Evolutionary conservation across 2,888 invertebrate species (phyloP), one percentile per base, ranked within the genome.

Genomic region (Harpalus rufipes): DNA sequence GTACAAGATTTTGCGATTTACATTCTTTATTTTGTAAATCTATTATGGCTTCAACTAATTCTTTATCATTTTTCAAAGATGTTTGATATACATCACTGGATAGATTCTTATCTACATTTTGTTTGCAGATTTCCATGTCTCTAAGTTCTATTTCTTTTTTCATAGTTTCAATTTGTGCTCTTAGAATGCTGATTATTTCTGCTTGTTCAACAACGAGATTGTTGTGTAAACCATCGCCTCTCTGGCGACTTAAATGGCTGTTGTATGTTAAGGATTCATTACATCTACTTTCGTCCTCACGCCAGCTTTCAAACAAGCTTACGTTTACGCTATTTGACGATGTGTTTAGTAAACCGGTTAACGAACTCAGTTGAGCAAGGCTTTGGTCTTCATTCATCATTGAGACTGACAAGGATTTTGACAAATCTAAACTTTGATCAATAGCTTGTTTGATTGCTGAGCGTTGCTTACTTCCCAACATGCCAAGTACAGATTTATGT

Each of bases 401-500:
- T 58, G 89, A 90, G 87, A 90, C 89, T 25, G 92, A 91, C 0
- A 93, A 89, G 18, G 92, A 92, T 88, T 91, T 91, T 4, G 93
- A 93, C 65, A 93, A 88, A 88, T 93, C 92, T 21, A 93, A 88
- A 85, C 92, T 93, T 76, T 91, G 91, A 86, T 93, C 92, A 7
- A 94, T 91, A 1, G 93, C 92, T 84, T 92, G 91, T n/a, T 92
- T 91, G 87, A 94, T 90, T 12, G 91, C 91, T 78, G 90, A 90
- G n/a, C 92, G 91, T 85, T 92, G 91, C 85, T 92, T 92, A 1
- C 90, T 90, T 0, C 93, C 93, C 74, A 93, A 87, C 61, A 92
- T 91, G 16, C 92, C 92, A 7, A 93, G 87, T n/a, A 93, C 92
- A 88, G 91, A 93, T 92, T 94, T 94, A 87, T 94, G 93, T 85